These are phyloP conservation scores for Elysia chlorotica DNA, from an alignment of 1,140 invertebrate species.

Conservation along the genomic window DNA sequence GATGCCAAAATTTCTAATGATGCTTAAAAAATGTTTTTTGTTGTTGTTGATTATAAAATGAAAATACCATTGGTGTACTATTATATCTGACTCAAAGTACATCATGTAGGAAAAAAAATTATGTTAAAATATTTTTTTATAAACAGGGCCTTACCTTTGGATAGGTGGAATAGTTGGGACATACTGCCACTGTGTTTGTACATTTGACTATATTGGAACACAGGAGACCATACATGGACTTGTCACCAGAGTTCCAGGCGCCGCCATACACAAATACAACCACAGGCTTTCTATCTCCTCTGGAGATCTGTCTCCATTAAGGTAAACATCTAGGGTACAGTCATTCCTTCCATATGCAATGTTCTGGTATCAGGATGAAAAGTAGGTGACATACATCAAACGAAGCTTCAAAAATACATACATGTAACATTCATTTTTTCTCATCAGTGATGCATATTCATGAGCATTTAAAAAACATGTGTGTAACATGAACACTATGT, in stretches of 20 bases:
- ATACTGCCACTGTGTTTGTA: slow-evolving; percentile 48
- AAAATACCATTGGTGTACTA: too few relatives aligned
- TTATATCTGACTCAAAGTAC: too few relatives aligned
- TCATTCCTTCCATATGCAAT: slow-evolving; percentile 52
- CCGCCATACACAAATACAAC: slow-evolving; percentile 59
- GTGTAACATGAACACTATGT: background rate
- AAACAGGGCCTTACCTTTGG: slow-evolving; percentile 47
- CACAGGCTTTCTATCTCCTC: slow-evolving; percentile 38
- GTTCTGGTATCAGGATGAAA: slow-evolving; percentile 39
- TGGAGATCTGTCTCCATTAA: slow-evolving; percentile 21
- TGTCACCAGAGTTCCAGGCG: slow-evolving; percentile 55
- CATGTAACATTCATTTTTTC: background rate
- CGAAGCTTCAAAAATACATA: background rate
- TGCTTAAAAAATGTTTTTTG: too few relatives aligned
- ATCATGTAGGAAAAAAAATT: too few relatives aligned
- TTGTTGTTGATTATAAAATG: too few relatives aligned
- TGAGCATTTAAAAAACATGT: background rate
- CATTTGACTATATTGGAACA: slow-evolving; percentile 49
- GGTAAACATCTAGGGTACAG: slow-evolving; percentile 52
- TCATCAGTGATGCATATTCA: background rate
- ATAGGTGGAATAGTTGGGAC: slow-evolving; percentile 57
- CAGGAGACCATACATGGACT: slow-evolving; percentile 55
- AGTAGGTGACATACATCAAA: background rate
- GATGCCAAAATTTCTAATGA: too few relatives aligned
- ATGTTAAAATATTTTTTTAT: too few relatives aligned